Percentiles rank a stretch among this genome's conserved stretches.
phyloP scores from a whole-genome alignment of 2,888 invertebrate species.

The Spodoptera picta region DNA sequence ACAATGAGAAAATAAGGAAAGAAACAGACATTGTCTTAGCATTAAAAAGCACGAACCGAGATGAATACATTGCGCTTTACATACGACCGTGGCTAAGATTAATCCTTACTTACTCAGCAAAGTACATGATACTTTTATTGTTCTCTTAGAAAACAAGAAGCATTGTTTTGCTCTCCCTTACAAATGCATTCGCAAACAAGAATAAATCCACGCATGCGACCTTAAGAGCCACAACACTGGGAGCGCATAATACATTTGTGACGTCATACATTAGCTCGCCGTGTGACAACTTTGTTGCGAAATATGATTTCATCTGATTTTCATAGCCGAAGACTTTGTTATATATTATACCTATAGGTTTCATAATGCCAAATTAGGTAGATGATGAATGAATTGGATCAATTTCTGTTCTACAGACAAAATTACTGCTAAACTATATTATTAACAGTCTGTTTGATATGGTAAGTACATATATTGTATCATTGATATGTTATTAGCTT shows the following conservation, averaged over 20 bases:
- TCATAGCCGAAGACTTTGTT: too few species aligned
- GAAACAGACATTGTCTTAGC: constrained; percentile 31
- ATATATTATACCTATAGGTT: too few species aligned
- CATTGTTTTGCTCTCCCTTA: constrained; percentile 39
- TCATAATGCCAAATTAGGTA: too few species aligned
- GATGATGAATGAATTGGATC: too few species aligned
- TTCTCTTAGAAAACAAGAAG: constrained; percentile 41
- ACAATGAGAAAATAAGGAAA: constrained; percentile 20
- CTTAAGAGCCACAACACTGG: constrained; percentile 31
- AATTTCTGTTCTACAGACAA: too few species aligned
- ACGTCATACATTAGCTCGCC: constrained; percentile 26
- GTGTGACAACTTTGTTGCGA: background rate
- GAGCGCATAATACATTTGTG: constrained; percentile 20
- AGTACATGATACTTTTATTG: constrained; percentile 54
- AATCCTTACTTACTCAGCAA: constrained; percentile 46
- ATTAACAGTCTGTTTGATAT: too few species aligned
- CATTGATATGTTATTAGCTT: too few species aligned
- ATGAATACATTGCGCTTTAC: constrained; percentile 46
- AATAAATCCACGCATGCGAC: constrained; percentile 50
- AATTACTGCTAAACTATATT: too few species aligned
- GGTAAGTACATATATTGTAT: too few species aligned
- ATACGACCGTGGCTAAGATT: constrained; percentile 39
- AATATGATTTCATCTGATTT: constrained; percentile 2
- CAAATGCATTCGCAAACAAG: constrained; percentile 55
- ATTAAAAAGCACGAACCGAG: constrained; percentile 40